phyloP scores from a whole-genome alignment of 2,113 vertebrate species.

The Calyptomena viridis region DNA sequence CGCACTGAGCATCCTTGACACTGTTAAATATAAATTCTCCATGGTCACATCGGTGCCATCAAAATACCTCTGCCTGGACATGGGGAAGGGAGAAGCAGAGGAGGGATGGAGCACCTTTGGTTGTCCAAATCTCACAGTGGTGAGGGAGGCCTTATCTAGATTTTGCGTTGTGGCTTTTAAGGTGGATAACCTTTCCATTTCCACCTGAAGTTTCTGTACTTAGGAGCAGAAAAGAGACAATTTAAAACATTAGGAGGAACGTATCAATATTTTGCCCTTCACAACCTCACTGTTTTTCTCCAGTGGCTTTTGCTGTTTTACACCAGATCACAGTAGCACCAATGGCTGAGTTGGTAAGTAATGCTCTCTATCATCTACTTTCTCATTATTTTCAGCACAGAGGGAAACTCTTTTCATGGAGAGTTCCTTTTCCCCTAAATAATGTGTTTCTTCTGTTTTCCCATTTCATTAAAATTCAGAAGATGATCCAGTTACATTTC shows the following conservation, averaged over 20 bases:
- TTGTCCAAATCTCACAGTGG: neutral
- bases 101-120: neutral
- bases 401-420: neutral
- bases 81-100: neutral
- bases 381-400: neutral
- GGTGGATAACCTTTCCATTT: neutral
- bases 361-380: neutral
- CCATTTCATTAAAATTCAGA: neutral
- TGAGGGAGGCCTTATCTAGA: neutral
- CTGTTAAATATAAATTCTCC: neutral
- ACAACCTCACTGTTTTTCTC: neutral
- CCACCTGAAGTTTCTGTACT: neutral
- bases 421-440: neutral
- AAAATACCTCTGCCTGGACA: neutral
- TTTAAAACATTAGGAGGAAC: accelerated
- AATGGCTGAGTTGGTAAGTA: neutral
- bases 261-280: neutral
- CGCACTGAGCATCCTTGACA: neutral
- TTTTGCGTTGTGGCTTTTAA: neutral
- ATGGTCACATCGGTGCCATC: accelerated
- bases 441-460: neutral
- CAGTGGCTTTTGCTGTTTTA: neutral
- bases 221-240: neutral
- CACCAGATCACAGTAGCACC: neutral
- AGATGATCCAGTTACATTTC: neutral